Evolutionary conservation across 2,888 invertebrate species (phyloP), one percentile per base, ranked within the genome.

Genomic region (Caenorhabditis wallacei): DNA sequence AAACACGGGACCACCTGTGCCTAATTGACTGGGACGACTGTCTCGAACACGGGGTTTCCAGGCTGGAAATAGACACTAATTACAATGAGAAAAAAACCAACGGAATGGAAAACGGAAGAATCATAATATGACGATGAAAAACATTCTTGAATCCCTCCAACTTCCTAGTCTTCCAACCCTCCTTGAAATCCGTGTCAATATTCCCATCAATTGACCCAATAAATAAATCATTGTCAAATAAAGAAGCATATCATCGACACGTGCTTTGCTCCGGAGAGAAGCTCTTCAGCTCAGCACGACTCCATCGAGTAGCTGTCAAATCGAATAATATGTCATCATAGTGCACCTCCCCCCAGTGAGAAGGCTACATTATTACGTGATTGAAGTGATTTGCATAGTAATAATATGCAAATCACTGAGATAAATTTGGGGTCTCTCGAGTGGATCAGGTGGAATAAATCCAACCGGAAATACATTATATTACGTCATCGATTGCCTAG

Each of bases 341-440:
- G 5, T 13, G 26, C 53, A 10, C 37, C 61, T 20, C 43, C 30
- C 26, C 11, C 4, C 26, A 18, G 48, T 18, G 10, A 26, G 16
- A 13, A 51, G 43, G 53, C 63, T 37, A 43, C 63, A 26, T 40
- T 66, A 68, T 76, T 76, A 76, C 75, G 75, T 76, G 75, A 76
- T 76, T 76, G 75, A 76, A 76, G 68, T 68, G 68, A 75, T 75
- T 75, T 75, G 66, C 66, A 74, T 74, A 46, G 71, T 46, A 63
- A 59, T 71, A 37, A 71, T 72, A 53, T 59, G 61, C 61, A 56
- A 51, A 56, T 54, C 54, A 56, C 43, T 18, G 53, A 13, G 20
- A 30, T 46, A 30, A 16, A 57, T 48, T 26, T n/a, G 20, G n/a
- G 54, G 16, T 53, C 40, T 20, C 8, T 7, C 22, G 30, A 16